phyloP scores from a whole-genome alignment of 1,140 invertebrate species.

The Idris sp. region DNA sequence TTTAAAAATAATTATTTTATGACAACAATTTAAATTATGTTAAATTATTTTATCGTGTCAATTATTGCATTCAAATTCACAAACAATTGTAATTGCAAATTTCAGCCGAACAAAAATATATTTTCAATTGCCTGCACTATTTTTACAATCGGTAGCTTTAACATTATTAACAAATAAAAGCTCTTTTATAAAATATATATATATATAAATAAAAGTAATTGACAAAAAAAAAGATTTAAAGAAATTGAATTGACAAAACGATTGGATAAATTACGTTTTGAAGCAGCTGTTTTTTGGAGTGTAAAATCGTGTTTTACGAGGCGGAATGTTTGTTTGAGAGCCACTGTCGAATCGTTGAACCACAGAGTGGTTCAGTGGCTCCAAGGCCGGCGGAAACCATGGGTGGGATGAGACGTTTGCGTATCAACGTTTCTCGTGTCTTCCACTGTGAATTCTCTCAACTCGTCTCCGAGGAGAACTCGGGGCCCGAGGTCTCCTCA shows the following conservation, averaged over 20 bases:
- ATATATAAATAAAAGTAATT: not conserved
- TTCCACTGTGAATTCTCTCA: conserved; percentile 50
- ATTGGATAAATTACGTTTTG: conserved; percentile 1
- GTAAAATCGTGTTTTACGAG: conserved; percentile 24
- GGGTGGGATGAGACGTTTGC: conserved; percentile 62
- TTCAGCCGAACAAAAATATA: no score
- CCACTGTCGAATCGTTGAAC: conserved; percentile 79
- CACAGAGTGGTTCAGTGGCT: conserved; percentile 79
- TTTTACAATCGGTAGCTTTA: no score
- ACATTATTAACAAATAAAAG: no score
- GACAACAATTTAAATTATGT: no score
- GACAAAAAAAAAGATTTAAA: not conserved
- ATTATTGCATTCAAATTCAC: conserved; percentile 43
- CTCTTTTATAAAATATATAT: no score
- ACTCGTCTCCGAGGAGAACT: conserved; percentile 21
- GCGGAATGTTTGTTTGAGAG: conserved; percentile 69
- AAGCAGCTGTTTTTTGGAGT: conserved; percentile 17
- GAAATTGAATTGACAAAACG: not conserved
- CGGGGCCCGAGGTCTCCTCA: no score
- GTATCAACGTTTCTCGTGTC: conserved; percentile 61
- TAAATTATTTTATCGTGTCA: conserved; percentile 12
- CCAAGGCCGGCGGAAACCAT: conserved; percentile 79
- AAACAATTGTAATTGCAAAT: no score
- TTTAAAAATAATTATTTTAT: conserved; percentile 52
- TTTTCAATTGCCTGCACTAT: no score